Evolutionary conservation across 2,113 vertebrate genomes (phyloP).

Genomic region (Martes martes): DNA sequence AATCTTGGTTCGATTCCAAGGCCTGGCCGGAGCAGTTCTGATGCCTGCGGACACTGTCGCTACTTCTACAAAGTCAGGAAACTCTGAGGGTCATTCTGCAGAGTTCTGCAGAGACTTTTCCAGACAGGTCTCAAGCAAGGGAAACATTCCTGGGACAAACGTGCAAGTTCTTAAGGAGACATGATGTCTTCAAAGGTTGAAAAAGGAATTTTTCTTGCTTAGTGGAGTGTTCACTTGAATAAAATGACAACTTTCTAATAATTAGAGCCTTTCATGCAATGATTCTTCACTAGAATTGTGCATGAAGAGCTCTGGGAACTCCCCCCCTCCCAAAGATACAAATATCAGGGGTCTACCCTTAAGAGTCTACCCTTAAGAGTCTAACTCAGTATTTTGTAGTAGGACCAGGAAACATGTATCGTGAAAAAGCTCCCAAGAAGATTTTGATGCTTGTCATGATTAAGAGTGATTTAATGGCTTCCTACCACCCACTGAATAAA

Average conservation of each 20-base stretch:
- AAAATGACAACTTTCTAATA: neutral
- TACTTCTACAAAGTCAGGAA: neutral
- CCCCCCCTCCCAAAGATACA: neutral
- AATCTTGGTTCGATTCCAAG: neutral
- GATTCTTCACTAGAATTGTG: neutral
- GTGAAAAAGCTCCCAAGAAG: neutral
- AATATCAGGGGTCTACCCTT: neutral
- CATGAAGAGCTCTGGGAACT: neutral
- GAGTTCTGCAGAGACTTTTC: neutral
- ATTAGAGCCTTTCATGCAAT: neutral
- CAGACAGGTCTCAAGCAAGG: neutral
- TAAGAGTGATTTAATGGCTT: neutral
- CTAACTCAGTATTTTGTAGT: neutral
- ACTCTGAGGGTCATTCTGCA: neutral
- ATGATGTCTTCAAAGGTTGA: neutral
- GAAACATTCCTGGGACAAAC: neutral
- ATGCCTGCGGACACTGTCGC: neutral
- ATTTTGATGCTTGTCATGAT: neutral
- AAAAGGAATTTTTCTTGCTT: neutral
- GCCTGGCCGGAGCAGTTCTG: accelerated
- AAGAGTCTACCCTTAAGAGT: neutral
- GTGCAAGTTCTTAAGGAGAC: neutral
- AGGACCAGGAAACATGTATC: neutral
- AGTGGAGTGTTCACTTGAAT: neutral
- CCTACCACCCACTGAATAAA: neutral